Base-by-base conservation (phyloP, 2,888 invertebrate genomes). In the Chloroclystis v-ata region DNA sequence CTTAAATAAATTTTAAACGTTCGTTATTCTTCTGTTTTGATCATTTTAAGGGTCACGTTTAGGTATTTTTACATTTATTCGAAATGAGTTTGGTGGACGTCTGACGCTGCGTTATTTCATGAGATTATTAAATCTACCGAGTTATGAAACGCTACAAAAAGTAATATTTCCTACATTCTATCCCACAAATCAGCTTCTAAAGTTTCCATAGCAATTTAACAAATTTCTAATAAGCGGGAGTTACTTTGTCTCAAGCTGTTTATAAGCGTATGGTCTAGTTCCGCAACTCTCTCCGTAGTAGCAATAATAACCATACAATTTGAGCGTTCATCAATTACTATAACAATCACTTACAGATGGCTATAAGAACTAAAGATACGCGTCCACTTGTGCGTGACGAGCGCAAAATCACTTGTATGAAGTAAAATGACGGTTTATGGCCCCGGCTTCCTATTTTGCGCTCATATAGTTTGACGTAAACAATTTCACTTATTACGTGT, bases 261-360 rank as follows among this genome's bases (percentile, higher is more conserved):
- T 30, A 24, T 28, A 32, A 20, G 33, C 35, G 28, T 28, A 45
- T 48, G 29, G 38, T 44, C 45, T 28, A 43, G 28, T 50, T 50
- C 47, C 49, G 41, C 30, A 33, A 40, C 37, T 29, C 59, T 58
- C 52, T 57, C 52, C 39, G 49, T 29, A 9, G 29, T 26, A 44
- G 49, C 33, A 49, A 45, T 52, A 60, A 57, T 55, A 62, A 52
- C 56, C 47, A 54, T 53, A 57, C 61, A 63, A 67, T 67, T 65
- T 59, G 54, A 61, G 65, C 65, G 67, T 69, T 68, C 56, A 57
- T 44, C 61, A 60, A 67, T 69, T 68, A 63, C 44, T 41, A 49
- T 44, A 49, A 41, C 43, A 12, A 30, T 49, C 56, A 54, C 59
- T 52, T 46, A 55, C 48, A 61, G 60, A 61, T 63, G 50, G 61